Evolutionary conservation across 2,113 vertebrate genomes (phyloP).

Genomic region (Ciconia boyciana): DNA sequence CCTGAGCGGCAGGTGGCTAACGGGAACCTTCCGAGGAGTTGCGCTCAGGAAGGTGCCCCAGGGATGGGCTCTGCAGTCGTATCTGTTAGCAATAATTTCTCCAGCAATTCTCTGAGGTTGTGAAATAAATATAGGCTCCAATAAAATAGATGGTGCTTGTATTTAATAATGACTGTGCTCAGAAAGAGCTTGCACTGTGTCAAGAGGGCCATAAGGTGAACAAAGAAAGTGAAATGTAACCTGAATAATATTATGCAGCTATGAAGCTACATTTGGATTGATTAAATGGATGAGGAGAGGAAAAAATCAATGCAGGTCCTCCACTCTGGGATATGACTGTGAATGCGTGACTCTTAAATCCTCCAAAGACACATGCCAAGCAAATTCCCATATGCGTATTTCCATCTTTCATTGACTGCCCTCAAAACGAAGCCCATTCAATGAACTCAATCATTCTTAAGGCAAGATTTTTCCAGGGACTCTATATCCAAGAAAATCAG

Average conservation of each 20-base stretch:
- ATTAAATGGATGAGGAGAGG: background rate
- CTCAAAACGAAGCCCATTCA: background rate
- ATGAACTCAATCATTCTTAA: background rate
- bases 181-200: background rate
- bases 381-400: background rate
- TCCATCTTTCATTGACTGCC: background rate
- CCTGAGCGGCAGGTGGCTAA: background rate
- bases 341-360: background rate
- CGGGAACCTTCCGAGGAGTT: background rate
- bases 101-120: background rate
- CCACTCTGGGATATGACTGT: background rate
- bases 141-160: slow-evolving; percentile 21
- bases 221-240: background rate
- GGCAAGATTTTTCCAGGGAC: background rate
- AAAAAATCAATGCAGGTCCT: background rate
- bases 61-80: background rate
- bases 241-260: background rate
- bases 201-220: background rate
- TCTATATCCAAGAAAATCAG: background rate
- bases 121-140: slow-evolving; percentile 29
- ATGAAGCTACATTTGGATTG: background rate
- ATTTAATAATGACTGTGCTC: background rate
- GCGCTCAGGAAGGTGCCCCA: background rate
- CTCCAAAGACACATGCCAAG: background rate
- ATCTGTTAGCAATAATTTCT: slow-evolving; percentile 39